phyloP scores from a whole-genome alignment of 2,888 invertebrate species.

The Drosophila putrida region DNA sequence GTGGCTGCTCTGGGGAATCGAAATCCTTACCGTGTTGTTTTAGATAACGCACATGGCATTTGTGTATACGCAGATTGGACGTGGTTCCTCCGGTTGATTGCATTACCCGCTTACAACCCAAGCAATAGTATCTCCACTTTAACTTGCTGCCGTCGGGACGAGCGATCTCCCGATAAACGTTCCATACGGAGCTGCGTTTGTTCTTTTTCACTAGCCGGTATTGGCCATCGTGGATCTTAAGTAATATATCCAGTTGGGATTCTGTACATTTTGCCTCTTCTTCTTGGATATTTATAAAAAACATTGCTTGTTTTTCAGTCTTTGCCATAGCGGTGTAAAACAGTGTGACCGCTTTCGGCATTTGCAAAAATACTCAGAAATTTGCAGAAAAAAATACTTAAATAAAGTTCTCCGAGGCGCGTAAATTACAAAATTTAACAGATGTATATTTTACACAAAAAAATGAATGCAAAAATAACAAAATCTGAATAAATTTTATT shows the following conservation, averaged over 20 bases:
- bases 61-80: conserved; percentile 69
- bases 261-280: conserved; percentile 65
- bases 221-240: conserved; percentile 56
- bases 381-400: too few relatives aligned
- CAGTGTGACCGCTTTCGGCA: conserved; percentile 27
- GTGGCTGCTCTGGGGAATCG: not conserved
- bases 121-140: conserved; percentile 54
- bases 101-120: conserved; percentile 67
- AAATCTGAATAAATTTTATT: too few relatives aligned
- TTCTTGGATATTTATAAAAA: conserved; percentile 58
- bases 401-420: too few relatives aligned
- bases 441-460: too few relatives aligned
- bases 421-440: too few relatives aligned
- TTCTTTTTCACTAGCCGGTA: conserved; percentile 54
- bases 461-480: too few relatives aligned
- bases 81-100: conserved; percentile 73
- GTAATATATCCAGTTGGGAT: conserved; percentile 64
- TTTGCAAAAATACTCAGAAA: not conserved
- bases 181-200: conserved; percentile 63
- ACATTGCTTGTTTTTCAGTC: conserved; percentile 48
- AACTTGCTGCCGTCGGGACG: conserved; percentile 58
- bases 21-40: conserved; percentile 42
- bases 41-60: conserved; percentile 65
- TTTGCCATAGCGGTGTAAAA: conserved; percentile 25
- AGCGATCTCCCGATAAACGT: conserved; percentile 58